Evolutionary conservation across 2,888 invertebrate genomes (phyloP), one percentile per base, ranked within the genome.

Genomic region (Melinaea marsaeus): DNA sequence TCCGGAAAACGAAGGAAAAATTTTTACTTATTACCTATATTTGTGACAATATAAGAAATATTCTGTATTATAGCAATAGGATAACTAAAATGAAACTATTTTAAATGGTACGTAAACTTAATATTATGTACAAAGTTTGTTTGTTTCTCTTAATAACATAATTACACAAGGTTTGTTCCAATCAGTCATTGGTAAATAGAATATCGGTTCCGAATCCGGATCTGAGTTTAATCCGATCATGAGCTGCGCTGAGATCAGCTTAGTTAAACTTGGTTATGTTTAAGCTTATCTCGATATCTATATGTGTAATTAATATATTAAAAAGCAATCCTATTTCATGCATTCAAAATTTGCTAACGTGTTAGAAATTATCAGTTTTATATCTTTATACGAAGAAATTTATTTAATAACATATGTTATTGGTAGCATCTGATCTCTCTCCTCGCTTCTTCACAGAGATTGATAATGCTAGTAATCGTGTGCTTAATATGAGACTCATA

Each of bases 161-260:
- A 42, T 42, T 42, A 42, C 11, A 42, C 11, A 7, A 9, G 42
- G 42, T 42, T 42, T 42, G 42, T 42, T 42, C 42, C 42, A 42
- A 42, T 42, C 42, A 55, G 35, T 34, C 45, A 35, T 57, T n/a
- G 34, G 46, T 13, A 62, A 55, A 32, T 57, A 47, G 45, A 59
- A 57, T 60, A 54, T 60, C 51, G 54, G 45, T 57, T 57, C 42
- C 48, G 54, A 55, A 58, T 58, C 55, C 60, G 58, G 55, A 37
- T 55, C 57, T 57, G 55, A 54, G 42, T 35, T 13, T 58, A 64
- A 64, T 64, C 57, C 58, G 58, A 64, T 64, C 54, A 42, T 58
- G 64, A 60, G 46, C 22, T 57, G 61, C 64, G 58, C 46, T 55
- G 37, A 57, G 60, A 64, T 64, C 61, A 58, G 46, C 55, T 61